Conservation (phyloP, 2,797 vertebrate species). For the Anomalospiza imberbis region DNA sequence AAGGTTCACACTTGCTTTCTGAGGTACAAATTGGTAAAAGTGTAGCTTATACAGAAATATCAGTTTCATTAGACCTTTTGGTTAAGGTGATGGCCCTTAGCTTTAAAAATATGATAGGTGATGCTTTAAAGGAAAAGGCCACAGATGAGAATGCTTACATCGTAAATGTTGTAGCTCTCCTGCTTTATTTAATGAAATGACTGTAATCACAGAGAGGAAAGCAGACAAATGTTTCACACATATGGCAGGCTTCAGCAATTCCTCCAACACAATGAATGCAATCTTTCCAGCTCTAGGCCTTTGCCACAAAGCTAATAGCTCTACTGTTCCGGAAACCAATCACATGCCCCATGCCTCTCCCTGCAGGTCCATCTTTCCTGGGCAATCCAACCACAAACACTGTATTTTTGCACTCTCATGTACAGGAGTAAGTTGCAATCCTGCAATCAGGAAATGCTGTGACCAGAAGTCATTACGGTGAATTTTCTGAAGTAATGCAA, state of each 20-base stretch:
- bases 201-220: slow-evolving; percentile 9
- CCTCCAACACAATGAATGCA: neutral
- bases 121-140: neutral
- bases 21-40: neutral
- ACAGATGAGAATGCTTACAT: neutral
- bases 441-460: neutral
- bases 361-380: slow-evolving; percentile 22
- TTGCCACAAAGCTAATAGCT: slow-evolving; percentile 33
- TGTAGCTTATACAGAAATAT: neutral
- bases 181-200: slow-evolving; percentile 18
- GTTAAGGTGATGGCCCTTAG: neutral
- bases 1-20: neutral
- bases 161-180: neutral
- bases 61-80: neutral
- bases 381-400: neutral
- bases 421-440: neutral
- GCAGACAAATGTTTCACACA: slow-evolving; percentile 9
- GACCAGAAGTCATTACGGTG: neutral
- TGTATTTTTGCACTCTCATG: neutral
- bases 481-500: slow-evolving; percentile 1
- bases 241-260: slow-evolving; percentile 30
- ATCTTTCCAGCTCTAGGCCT: slow-evolving; percentile 46
- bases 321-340: slow-evolving; percentile 10
- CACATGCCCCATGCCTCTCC: neutral
- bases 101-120: neutral